phyloP scores from a whole-genome alignment of 2,888 invertebrate genomes.

The Melanchra persicariae region DNA sequence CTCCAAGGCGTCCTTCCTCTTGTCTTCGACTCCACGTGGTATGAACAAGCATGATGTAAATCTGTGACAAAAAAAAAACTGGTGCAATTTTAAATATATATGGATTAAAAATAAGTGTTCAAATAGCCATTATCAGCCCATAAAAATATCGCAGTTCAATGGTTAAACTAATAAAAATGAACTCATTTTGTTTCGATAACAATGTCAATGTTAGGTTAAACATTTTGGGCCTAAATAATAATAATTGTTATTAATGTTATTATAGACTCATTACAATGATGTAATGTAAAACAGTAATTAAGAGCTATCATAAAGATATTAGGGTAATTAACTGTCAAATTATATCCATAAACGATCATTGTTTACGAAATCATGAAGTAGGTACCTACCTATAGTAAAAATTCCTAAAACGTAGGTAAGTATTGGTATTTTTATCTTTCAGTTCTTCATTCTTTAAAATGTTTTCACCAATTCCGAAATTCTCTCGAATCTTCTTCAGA shows the following conservation, averaged over 20 bases:
- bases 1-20: not conserved
- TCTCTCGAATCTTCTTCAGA: too few relatives aligned
- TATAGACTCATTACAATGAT: constrained; percentile 2
- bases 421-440: not conserved
- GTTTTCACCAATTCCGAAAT: too few relatives aligned
- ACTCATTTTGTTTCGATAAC: constrained; percentile 47
- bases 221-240: constrained; percentile 33
- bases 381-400: not conserved
- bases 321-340: constrained; percentile 38
- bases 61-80: not conserved
- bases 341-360: constrained; percentile 17
- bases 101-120: constrained; percentile 2
- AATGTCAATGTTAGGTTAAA: constrained; percentile 47
- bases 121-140: constrained; percentile 27
- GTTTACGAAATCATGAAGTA: not conserved
- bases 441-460: not conserved
- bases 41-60: not conserved
- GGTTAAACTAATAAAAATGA: constrained; percentile 58
- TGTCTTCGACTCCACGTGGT: not conserved
- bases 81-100: constrained; percentile 15
- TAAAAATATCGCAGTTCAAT: constrained; percentile 56
- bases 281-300: constrained; percentile 49
- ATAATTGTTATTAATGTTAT: constrained; percentile 32
- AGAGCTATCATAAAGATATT: constrained; percentile 34
- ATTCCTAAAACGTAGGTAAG: not conserved